These are phyloP conservation scores for Heliconius sara DNA, from an alignment of 2,888 invertebrate species.

Conservation along the genomic window DNA sequence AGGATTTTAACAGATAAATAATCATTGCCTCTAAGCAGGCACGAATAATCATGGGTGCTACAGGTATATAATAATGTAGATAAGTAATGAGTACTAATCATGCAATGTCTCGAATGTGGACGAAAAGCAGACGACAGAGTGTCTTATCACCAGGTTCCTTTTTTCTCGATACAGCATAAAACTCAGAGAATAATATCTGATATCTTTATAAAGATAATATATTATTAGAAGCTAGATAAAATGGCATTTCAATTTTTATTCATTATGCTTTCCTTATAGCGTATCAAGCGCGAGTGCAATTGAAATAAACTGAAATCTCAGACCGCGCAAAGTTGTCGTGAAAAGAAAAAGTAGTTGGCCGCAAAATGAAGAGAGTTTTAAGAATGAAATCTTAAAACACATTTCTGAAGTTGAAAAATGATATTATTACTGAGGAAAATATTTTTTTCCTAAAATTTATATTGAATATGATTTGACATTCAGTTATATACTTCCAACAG, in stretches of 20 bases:
- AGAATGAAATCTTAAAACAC: constrained; percentile 4
- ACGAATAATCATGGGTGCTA: too few relatives aligned
- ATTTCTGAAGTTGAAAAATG: not conserved
- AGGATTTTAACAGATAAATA: too few relatives aligned
- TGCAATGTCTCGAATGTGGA: too few relatives aligned
- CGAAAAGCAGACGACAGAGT: too few relatives aligned
- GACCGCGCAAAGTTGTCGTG: constrained; percentile 8
- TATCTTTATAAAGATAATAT: not conserved
- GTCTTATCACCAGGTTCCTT: too few relatives aligned
- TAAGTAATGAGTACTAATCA: too few relatives aligned
- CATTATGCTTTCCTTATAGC: not conserved
- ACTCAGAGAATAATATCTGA: too few relatives aligned
- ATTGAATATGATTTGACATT: not conserved
- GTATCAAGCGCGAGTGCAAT: constrained; percentile 22
- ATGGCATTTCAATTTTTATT: constrained; percentile 11
- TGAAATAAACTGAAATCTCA: constrained; percentile 29
- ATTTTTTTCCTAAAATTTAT: not conserved
- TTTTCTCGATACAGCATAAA: too few relatives aligned
- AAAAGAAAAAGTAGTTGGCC: constrained; percentile 29
- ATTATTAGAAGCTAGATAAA: not conserved
- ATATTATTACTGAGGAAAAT: not conserved
- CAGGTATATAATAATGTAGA: too few relatives aligned
- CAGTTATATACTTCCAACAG: not conserved
- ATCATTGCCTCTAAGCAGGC: too few relatives aligned
- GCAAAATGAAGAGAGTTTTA: constrained; percentile 14